Percentiles rank a stretch among this genome's conserved stretches.
Conservation (phyloP, 2,113 vertebrate species). For the Ictalurus furcatus region DNA sequence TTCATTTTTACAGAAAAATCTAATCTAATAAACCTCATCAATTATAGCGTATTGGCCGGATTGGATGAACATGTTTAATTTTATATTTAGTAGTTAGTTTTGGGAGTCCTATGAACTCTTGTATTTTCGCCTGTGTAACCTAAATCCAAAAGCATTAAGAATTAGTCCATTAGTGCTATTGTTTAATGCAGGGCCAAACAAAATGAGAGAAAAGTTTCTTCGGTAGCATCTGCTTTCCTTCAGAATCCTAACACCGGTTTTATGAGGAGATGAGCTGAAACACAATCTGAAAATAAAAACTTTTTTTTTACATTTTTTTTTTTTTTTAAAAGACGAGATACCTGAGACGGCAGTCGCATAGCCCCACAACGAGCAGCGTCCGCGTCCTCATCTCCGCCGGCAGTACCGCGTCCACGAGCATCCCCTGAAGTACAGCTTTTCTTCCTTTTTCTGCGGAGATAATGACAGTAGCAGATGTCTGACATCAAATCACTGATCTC, state of each 20-base stretch:
- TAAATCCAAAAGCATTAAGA: not conserved
- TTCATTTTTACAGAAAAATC: not conserved
- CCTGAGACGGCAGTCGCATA: not conserved
- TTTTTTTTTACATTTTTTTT: too few species aligned
- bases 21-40: not conserved
- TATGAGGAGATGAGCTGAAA: too few species aligned
- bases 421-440: constrained; percentile 4
- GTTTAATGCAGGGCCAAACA: not conserved
- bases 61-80: not conserved
- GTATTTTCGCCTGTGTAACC: not conserved
- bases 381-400: not conserved
- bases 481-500: not conserved
- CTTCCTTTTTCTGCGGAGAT: constrained; percentile 59
- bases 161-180: not conserved
- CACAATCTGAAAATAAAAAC: too few species aligned
- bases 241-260: not conserved
- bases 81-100: not conserved
- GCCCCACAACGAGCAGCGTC: not conserved
- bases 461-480: not conserved
- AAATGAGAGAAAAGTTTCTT: not conserved
- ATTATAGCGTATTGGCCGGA: not conserved
- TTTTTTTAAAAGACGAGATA: not conserved
- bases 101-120: not conserved
- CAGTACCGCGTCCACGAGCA: not conserved
- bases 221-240: not conserved